These are phyloP conservation scores for Danaus plexippus DNA, from an alignment of 1,140 invertebrate species.

Conservation along the genomic window DNA sequence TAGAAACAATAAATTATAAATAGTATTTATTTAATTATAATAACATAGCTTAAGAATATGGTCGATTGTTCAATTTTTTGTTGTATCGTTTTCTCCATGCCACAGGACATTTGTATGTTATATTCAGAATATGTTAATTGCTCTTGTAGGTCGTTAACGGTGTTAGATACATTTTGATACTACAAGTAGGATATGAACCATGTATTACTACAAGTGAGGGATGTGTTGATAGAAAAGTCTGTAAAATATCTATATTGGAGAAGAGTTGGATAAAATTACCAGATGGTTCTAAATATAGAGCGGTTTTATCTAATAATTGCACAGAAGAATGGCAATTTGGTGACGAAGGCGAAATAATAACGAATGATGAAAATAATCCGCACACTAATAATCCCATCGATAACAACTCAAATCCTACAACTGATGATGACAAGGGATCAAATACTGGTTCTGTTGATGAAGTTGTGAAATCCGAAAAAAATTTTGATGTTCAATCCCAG, in stretches of 20 bases:
- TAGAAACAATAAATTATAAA: too few relatives aligned
- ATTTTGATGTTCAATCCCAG: slow-evolving; percentile 37
- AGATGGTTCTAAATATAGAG: slow-evolving; percentile 61
- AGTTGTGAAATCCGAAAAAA: slow-evolving; percentile 45
- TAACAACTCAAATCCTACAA: slow-evolving; percentile 19
- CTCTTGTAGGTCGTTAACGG: slow-evolving; percentile 66
- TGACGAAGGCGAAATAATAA: slow-evolving; percentile 51
- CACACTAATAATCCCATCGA: slow-evolving; percentile 10
- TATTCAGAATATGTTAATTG: slow-evolving; percentile 9
- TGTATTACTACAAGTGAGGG: slow-evolving; percentile 32
- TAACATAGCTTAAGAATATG: too few relatives aligned
- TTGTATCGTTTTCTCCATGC: too few relatives aligned
- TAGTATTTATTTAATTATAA: too few relatives aligned
- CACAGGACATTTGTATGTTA: background rate
- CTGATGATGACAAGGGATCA: slow-evolving; percentile 29
- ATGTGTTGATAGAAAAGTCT: slow-evolving; percentile 34
- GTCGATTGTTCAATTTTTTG: too few relatives aligned
- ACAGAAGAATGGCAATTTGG: slow-evolving; percentile 63
- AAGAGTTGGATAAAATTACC: slow-evolving; percentile 63
- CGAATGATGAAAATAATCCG: slow-evolving; percentile 25
- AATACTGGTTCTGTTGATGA: slow-evolving; percentile 38
- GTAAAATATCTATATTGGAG: slow-evolving; percentile 60
- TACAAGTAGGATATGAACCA: slow-evolving; percentile 47
- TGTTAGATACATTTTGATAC: slow-evolving; percentile 57
- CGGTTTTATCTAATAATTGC: slow-evolving; percentile 65